Conservation (phyloP, 2,113 vertebrate species). For the Nycticebus coucang region DNA sequence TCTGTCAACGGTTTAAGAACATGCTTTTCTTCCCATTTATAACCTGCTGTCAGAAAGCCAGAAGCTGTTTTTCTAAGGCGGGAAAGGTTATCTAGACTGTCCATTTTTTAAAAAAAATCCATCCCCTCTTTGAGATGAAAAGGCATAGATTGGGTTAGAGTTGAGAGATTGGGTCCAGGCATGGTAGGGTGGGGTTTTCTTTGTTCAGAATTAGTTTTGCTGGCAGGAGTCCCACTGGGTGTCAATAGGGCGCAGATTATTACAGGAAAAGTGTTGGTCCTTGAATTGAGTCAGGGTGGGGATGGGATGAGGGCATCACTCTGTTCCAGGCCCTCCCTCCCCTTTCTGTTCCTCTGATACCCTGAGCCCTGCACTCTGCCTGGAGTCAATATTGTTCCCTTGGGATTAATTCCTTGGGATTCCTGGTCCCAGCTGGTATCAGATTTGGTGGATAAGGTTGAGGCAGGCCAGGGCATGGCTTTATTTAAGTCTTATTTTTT, state of each 20-base stretch:
- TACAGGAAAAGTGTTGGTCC: background rate
- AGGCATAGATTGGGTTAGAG: background rate
- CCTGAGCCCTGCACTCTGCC: background rate
- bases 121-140: background rate
- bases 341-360: background rate
- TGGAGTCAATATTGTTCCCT: too few species aligned
- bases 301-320: too few species aligned
- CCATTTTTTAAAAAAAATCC: background rate
- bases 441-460: background rate
- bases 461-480: background rate
- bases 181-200: background rate
- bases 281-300: background rate
- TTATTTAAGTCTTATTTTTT: background rate
- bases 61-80: slow-evolving; percentile 30
- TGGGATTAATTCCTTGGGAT: rapidly evolving
- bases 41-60: slow-evolving; percentile 54
- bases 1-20: slow-evolving; percentile 17
- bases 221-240: background rate
- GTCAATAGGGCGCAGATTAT: background rate
- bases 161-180: background rate
- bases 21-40: slow-evolving; percentile 36
- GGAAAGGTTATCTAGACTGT: background rate
- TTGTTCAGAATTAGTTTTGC: background rate
- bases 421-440: background rate
- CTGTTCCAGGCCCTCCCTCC: background rate